phyloP scores from a whole-genome alignment of 1,140 invertebrate species.

The Aphelenchoides fujianensis region DNA sequence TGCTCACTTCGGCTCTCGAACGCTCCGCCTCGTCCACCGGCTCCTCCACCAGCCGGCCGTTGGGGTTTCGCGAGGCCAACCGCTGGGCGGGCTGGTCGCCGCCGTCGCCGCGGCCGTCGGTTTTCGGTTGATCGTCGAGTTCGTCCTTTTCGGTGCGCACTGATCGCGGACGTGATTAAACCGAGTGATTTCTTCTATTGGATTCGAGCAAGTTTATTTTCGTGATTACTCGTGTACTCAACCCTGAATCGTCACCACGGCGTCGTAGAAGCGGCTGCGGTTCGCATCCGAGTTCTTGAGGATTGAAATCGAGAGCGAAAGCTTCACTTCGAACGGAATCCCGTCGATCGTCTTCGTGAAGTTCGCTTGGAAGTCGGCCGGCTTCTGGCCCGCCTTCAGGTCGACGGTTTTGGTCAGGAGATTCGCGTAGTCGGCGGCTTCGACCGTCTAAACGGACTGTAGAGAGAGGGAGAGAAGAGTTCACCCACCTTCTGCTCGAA shows the following conservation, averaged over 20 bases:
- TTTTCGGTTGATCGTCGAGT: no score
- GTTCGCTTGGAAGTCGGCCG: no score
- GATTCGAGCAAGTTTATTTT: no score
- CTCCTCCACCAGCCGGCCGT: no score
- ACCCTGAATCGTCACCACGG: not conserved
- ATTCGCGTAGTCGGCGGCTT: not conserved
- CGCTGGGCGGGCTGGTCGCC: no score
- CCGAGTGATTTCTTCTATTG: no score
- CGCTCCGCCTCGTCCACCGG: slow-evolving; percentile 41
- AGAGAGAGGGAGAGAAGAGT: not conserved
- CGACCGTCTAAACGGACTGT: not conserved
- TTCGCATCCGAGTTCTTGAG: not conserved
- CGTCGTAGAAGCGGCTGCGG: not conserved
- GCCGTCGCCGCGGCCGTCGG: no score
- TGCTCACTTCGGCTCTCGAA: slow-evolving; percentile 2
- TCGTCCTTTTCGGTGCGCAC: no score
- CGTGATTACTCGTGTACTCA: no score
- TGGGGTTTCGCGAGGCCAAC: no score
- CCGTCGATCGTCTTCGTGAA: not conserved
- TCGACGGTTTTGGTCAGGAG: not conserved
- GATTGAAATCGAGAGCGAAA: not conserved
- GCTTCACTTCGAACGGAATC: not conserved
- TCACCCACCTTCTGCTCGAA: not conserved
- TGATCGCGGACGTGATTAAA: no score
- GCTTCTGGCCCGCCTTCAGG: not conserved